These are phyloP conservation scores for Watsonalla cultraria DNA, from an alignment of 2,888 invertebrate species.

Conservation along the genomic window DNA sequence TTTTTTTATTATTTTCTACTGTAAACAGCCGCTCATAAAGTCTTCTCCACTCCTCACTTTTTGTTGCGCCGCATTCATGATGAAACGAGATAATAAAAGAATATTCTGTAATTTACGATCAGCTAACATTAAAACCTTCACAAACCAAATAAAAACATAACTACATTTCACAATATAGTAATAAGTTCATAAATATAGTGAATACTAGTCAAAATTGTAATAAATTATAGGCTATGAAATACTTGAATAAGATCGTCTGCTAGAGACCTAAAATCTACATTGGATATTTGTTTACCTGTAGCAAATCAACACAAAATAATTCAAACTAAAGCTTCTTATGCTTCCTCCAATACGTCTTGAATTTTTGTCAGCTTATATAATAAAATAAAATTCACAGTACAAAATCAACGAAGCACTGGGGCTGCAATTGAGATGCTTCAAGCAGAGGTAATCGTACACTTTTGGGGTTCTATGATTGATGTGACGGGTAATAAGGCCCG, in stretches of 20 bases:
- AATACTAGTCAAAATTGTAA: too few species aligned
- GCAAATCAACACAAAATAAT: too few species aligned
- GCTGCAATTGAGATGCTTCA: conserved; percentile 36
- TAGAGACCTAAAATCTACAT: too few species aligned
- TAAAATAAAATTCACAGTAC: conserved; percentile 7
- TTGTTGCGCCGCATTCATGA: conserved; percentile 38
- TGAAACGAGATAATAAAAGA: conserved; percentile 21
- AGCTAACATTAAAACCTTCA: background rate
- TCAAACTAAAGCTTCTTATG: too few species aligned
- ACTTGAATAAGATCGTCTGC: too few species aligned
- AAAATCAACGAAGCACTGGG: conserved; percentile 4
- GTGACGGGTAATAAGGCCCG: conserved; percentile 73
- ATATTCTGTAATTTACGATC: conserved; percentile 12
- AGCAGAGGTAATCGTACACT: conserved; percentile 55
- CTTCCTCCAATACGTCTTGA: too few species aligned
- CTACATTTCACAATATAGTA: too few species aligned
- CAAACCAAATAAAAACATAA: too few species aligned
- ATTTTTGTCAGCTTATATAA: background rate
- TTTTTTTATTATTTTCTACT: conserved; percentile 60
- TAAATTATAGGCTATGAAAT: too few species aligned
- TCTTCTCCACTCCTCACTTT: conserved; percentile 41
- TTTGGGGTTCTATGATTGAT: conserved; percentile 71
- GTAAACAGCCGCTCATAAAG: conserved; percentile 69
- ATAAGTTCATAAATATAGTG: too few species aligned
- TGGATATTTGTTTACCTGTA: too few species aligned